Conservation (phyloP, 2,888 invertebrate genomes). For the Drosophila yooni region DNA sequence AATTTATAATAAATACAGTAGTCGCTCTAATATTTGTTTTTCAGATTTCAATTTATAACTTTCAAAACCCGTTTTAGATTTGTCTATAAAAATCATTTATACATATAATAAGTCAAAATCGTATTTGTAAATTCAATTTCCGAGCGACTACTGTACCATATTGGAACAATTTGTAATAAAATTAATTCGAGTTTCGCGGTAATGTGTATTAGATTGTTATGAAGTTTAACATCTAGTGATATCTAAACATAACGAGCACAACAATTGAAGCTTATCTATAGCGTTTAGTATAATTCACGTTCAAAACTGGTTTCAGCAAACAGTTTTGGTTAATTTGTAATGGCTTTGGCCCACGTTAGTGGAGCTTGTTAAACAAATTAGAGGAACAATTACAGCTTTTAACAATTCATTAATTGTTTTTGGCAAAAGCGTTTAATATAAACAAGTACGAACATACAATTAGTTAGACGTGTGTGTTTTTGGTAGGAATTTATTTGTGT, state of each 20-base stretch:
- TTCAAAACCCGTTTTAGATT: not conserved
- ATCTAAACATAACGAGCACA: conserved; percentile 8
- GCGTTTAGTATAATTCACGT: conserved; percentile 3
- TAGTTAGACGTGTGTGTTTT: conserved; percentile 10
- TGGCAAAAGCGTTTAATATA: conserved; percentile 6
- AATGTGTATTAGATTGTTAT: not conserved
- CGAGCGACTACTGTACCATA: conserved; percentile 1
- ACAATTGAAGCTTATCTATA: conserved; percentile 1
- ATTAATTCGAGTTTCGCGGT: not conserved
- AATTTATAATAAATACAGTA: not conserved
- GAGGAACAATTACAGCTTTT: conserved; percentile 8
- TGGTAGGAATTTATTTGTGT: conserved; percentile 22
- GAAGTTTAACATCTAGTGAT: not conserved
- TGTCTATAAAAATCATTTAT: not conserved
- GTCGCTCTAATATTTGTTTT: not conserved
- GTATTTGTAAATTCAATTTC: not conserved
- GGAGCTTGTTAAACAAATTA: not conserved
- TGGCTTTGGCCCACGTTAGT: not conserved
- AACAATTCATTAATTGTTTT: conserved; percentile 20
- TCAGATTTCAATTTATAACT: not conserved
- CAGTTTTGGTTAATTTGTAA: not conserved
- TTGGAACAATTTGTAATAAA: not conserved
- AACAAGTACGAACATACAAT: conserved; percentile 7
- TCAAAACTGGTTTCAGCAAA: conserved; percentile 8
- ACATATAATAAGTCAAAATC: not conserved